A percentile compares a stretch with the other conserved stretches of the same genome.
These are phyloP conservation scores for Palaemon carinicauda DNA, from an alignment of 1,140 invertebrate species.

Conservation along the genomic window DNA sequence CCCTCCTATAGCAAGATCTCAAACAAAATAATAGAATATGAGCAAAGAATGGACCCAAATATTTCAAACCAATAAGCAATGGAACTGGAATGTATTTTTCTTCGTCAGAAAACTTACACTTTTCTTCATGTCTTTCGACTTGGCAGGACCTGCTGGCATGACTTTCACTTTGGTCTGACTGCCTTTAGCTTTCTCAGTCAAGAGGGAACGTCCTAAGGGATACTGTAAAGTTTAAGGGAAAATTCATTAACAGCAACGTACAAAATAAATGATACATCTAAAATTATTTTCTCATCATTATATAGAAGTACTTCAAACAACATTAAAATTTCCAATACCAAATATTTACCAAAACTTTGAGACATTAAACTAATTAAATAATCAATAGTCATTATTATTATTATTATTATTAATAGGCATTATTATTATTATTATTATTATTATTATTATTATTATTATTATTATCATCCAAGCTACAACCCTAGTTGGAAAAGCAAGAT, in stretches of 20 bases:
- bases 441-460: too few species aligned
- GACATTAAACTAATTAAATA: not conserved
- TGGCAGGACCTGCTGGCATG: slow-evolving; percentile 4
- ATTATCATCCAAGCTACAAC: too few species aligned
- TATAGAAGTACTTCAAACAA: too few species aligned
- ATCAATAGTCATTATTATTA: slow-evolving; percentile 3
- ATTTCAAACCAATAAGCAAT: not conserved
- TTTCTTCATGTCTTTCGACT: slow-evolving; percentile 47
- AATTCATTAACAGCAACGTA: not conserved
- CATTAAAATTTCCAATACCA: too few species aligned
- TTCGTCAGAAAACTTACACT: slow-evolving; percentile 25
- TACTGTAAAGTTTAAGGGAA: slow-evolving; percentile 9
- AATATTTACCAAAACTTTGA: not conserved
- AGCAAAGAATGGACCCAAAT: not conserved
- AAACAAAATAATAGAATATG: not conserved
- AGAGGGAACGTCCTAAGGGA: slow-evolving; percentile 30
- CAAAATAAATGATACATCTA: not conserved
- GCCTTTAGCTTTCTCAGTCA: slow-evolving; percentile 23
- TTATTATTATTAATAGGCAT: too few species aligned
- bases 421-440: too few species aligned
- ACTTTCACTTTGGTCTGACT: slow-evolving; percentile 42
- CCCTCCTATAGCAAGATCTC: too few species aligned
- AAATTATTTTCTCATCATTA: too few species aligned
- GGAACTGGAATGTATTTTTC: not conserved
- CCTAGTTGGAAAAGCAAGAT: too few species aligned